Base-by-base conservation (phyloP, 2,113 vertebrate genomes). In the Takifugu flavidus region DNA sequence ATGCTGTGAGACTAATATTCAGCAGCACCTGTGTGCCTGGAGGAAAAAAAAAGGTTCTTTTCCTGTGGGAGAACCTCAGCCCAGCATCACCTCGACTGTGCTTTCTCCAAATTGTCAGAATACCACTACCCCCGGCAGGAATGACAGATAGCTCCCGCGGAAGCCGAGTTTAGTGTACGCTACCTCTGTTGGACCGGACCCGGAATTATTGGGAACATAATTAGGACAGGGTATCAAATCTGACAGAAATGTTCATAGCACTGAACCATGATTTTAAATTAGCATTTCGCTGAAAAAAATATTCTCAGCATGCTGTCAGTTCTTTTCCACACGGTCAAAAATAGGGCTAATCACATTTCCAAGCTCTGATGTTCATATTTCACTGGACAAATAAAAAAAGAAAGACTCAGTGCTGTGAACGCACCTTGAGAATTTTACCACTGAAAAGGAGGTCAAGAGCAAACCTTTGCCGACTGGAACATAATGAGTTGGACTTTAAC, bases 1-100 rank as follows among this genome's bases (percentile, higher is more conserved):
- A 75, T 70, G 60, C 65, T 51, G 54, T 59, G 74, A 79, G 65
- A 79, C 81, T 77, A 75, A 87, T 83, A 87, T 87, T 84, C 77
- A 87, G 27, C 81, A 83, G 68, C 68, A 81, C 79, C 81, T 82
- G 79, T 74, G 72, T 68, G 72, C 74, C 70, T 79, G 70, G 73
- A 82, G 70, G 43, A 39, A 39, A 39, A 39, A 39, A 39, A 39
- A 62, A 65, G 67, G 39, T 73, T 68, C 66, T 59, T 78, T 34
- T 71, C 62, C 61, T 72, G 8, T 51, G 59, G 70, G 76, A 29
- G 52, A 55, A 65, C 47, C 69, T 78, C 52, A 65, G 65, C 79
- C 59, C 8, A 1, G 44, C 49, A 53, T 70, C 71, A 74, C 55
- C 74, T 64, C 82, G 56, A 70, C 75, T 69, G 71, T 59, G 65